Percentiles rank a stretch among this genome's conserved stretches.
These are phyloP conservation scores for Drosophila siamana DNA, from an alignment of 2,888 invertebrate species.

Conservation along the genomic window DNA sequence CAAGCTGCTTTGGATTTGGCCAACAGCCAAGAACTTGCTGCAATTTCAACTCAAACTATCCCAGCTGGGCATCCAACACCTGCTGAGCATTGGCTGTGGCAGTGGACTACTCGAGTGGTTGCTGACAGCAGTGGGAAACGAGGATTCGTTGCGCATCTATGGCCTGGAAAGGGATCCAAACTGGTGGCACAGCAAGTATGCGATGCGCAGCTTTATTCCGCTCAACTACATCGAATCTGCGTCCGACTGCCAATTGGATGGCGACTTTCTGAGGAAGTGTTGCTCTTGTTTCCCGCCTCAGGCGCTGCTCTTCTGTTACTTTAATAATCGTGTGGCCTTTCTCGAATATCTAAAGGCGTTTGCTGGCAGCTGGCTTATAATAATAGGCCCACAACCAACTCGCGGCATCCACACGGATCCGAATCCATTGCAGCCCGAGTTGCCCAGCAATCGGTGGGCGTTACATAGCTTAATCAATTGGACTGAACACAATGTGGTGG, in stretches of 20 bases:
- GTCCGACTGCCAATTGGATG: constrained; percentile 31
- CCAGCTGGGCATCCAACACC: constrained; percentile 85
- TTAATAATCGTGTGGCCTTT: constrained; percentile 91
- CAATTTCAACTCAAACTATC: constrained; percentile 87
- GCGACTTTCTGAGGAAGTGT: constrained; percentile 85
- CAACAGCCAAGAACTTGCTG: constrained; percentile 88
- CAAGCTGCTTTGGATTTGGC: constrained; percentile 91
- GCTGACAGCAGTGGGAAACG: constrained; percentile 87
- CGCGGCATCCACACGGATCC: constrained; percentile 90
- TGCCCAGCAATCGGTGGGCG: constrained; percentile 86
- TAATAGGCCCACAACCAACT: constrained; percentile 90
- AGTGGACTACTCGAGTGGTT: constrained; percentile 94
- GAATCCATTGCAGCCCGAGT: constrained; percentile 88
- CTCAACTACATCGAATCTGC: constrained; percentile 87
- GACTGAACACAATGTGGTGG: constrained; percentile 88
- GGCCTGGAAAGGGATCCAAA: constrained; percentile 92
- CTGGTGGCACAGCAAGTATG: constrained; percentile 93
- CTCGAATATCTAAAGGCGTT: constrained; percentile 88
- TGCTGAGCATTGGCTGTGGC: constrained; percentile 92
- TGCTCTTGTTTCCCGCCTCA: constrained; percentile 79
- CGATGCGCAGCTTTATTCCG: constrained; percentile 90
- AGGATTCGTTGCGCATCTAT: constrained; percentile 59
- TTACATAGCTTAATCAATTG: constrained; percentile 87
- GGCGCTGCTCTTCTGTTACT: constrained; percentile 92
- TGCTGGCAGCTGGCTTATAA: constrained; percentile 88